These are phyloP conservation scores for Hozukius guyotensis DNA, from an alignment of 2,797 vertebrate species.

Conservation along the genomic window DNA sequence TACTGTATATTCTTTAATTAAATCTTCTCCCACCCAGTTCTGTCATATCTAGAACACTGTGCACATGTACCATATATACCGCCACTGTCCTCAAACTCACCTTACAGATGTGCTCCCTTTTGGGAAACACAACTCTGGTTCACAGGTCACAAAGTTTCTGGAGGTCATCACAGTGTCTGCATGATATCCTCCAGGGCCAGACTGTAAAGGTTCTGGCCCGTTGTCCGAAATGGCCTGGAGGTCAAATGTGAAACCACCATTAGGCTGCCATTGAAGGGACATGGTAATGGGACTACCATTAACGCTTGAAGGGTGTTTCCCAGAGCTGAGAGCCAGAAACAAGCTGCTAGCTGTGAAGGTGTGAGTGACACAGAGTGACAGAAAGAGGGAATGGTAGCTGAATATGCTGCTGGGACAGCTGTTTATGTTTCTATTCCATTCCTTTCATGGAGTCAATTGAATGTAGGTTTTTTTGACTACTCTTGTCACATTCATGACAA, in stretches of 20 bases:
- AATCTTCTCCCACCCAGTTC: not conserved
- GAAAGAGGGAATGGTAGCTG: not conserved
- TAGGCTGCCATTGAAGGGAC: constrained; percentile 8
- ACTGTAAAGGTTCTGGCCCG: constrained; percentile 1
- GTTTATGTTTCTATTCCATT: not conserved
- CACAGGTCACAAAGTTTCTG: constrained; percentile 17
- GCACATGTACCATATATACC: not conserved
- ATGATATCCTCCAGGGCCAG: not conserved
- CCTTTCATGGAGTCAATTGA: not conserved
- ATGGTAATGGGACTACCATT: constrained; percentile 6
- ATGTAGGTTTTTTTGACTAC: not conserved
- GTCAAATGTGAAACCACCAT: constrained; percentile 33
- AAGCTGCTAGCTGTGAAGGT: constrained; percentile 4
- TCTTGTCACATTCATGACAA: not conserved
- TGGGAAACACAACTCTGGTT: not conserved
- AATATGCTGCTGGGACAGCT: not conserved
- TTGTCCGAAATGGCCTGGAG: not conserved
- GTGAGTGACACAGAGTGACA: constrained; percentile 7
- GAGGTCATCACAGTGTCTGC: constrained; percentile 15
- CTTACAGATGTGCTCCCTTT: not conserved
- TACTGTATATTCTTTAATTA: not conserved
- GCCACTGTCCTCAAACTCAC: not conserved
- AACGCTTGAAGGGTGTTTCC: constrained; percentile 11
- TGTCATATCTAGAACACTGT: not conserved
- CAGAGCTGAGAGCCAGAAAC: constrained; percentile 24